Conservation (phyloP, 1,140 invertebrate genomes). For the Apolygus lucorum region DNA sequence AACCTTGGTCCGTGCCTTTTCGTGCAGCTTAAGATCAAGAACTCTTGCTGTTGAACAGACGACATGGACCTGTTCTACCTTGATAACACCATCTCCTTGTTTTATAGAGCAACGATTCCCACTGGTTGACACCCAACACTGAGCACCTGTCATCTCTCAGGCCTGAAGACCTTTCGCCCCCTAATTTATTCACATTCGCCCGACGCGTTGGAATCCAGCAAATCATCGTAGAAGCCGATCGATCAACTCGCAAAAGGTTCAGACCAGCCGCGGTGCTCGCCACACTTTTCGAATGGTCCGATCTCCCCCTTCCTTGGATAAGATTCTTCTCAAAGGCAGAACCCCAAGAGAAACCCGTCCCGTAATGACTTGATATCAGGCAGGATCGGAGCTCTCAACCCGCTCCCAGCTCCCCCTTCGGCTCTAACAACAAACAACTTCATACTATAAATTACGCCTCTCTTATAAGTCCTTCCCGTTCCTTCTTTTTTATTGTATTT, state of each 20-base stretch:
- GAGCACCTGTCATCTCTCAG: neutral
- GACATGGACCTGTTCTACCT: neutral
- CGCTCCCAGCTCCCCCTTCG: neutral
- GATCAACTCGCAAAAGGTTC: neutral
- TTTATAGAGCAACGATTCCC: neutral
- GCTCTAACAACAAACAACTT: neutral
- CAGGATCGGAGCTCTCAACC: neutral
- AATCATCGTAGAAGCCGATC: no score
- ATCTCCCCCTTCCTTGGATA: neutral
- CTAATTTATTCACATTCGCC: neutral
- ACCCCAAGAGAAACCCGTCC: neutral
- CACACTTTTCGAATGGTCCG: neutral
- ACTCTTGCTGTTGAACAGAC: no score
- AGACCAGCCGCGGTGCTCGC: neutral
- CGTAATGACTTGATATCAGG: neutral
- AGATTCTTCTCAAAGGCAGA: neutral
- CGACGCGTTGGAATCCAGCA: no score
- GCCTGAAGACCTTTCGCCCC: neutral
- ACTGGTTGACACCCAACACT: neutral
- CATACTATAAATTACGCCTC: slow-evolving; percentile 2
- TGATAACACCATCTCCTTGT: neutral
- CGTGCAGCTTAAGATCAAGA: no score
- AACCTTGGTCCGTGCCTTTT: no score
- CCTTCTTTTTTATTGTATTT: neutral
- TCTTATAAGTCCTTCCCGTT: neutral